Base-by-base conservation (phyloP, 1,140 invertebrate genomes). In the Holcopasites calliopsidis region DNA sequence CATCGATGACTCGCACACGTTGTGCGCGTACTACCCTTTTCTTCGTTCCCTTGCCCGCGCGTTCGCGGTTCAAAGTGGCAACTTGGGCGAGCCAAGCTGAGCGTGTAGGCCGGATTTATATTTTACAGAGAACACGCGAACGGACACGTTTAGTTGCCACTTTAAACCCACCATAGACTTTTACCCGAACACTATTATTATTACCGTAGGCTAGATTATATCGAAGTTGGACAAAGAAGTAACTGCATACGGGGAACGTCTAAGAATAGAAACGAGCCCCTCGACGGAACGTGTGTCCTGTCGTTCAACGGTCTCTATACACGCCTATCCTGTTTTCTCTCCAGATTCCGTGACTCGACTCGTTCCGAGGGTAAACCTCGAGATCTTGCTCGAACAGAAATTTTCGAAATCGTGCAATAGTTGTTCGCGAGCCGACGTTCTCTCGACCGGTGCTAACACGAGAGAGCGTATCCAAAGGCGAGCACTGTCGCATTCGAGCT, bases 341-440 rank as follows among this genome's bases (percentile, higher is more conserved):
- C 28, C 58, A 62, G 47, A 57, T 76, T 47, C 42, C 58, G 38
- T 44, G 58, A 38, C 16, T 61, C 38, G 58, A 58, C 21, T 58
- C 55, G 4, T 58, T 47, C 26, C 62, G 44, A 31, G 50, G 54
- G 8, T 23, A 50, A 28, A 23, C 55, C n/a, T n/a, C n/a, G n/a
- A n/a, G n/a, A n/a, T n/a, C n/a, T n/a, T n/a, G 23, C 42, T 26
- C 64, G 21, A 13, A 11, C 38, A 35, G 52, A 38, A 13, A 28
- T 52, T 40, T 38, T 58, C 49, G 31, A 61, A 57, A 65, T 54
- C 35, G 79, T 80, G 79, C 79, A 79, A 80, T 79, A 80, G 62
- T 13, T 47, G 47, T 44, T 47, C 31, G 52, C 35, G 49, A 7
- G 21, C n/a, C 57, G 57, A 38, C 5, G 18, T 28, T 49, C 28